phyloP scores from a whole-genome alignment of 2,113 vertebrate genomes.

The Syrmaticus mikado region DNA sequence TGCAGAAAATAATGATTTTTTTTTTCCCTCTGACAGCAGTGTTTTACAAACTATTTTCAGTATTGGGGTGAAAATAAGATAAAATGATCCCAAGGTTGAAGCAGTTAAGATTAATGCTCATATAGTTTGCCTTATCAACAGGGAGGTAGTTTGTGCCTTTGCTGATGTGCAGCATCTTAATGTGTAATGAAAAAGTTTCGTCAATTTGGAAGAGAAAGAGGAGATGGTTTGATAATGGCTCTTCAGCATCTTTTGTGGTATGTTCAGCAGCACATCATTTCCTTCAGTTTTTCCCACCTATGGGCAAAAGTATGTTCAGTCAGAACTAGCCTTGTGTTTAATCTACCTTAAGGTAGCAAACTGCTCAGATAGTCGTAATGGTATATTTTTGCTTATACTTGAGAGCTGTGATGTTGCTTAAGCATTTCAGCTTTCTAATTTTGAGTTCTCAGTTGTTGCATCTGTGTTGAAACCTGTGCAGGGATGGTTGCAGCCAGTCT shows the following conservation, averaged over 20 bases:
- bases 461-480: not conserved
- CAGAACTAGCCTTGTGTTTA: not conserved
- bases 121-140: not conserved
- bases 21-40: not conserved
- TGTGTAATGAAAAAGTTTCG: not conserved
- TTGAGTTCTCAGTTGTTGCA: not conserved
- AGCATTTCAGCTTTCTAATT: not conserved
- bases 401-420: constrained; percentile 18
- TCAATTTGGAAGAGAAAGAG: not conserved
- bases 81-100: not conserved
- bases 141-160: not conserved
- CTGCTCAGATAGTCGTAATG: not conserved
- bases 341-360: not conserved
- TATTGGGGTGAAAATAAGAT: not conserved
- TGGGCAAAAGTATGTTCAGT: not conserved
- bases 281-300: not conserved
- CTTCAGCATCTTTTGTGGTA: not conserved
- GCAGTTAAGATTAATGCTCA: not conserved
- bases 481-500: not conserved
- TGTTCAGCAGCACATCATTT: not conserved
- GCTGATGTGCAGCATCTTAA: not conserved
- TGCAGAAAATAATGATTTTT: not conserved
- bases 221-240: not conserved
- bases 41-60: not conserved
- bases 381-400: constrained; percentile 16